Evolutionary conservation across 2,113 vertebrate species (phyloP), one percentile per base, ranked within the genome.

Genomic region (Cathartes aura): DNA sequence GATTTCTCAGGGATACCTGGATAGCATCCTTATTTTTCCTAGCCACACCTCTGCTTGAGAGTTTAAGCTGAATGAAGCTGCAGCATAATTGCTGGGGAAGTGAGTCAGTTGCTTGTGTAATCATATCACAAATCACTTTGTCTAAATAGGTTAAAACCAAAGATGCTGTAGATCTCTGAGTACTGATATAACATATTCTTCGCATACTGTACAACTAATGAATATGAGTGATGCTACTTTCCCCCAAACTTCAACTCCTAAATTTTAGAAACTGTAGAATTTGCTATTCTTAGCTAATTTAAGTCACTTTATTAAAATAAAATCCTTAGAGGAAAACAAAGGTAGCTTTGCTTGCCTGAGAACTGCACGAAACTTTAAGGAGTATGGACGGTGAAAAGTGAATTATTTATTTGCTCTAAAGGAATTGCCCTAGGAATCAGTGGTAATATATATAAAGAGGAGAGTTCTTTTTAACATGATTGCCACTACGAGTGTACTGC

Each of bases 61-160:
- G 48, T 16, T 70, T 59, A 45, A 89, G 76, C 48, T 91, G 78
- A 91, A 82, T 72, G 93, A 82, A 91, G 93, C 83, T 94, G 74
- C 78, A 75, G 38, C 0, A 5, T 75, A 79, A 87, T 87, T 91
- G 82, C 60, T 85, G 93, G 82, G 91, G 94, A 87, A 96, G 87
- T 87, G 95, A 95, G 84, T 96, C 94, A 93, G 73, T 27, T 73
- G 47, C 78, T 82, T 94, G 87, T 89, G 95, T 75, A 93, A 92
- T 5, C 22, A 6, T 63, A 68, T 5, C 76, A 10, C 55, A 17
- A 24, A 76, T 90, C 56, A 22, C 62, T 76, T 76, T 38, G 32
- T 42, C 91, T 75, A 84, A 27, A 71, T 59, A 60, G 59, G 48
- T 79, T 75, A 67, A 58, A 34, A 36, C 4, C 87, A 42, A 7